These are phyloP conservation scores for Trinorchestia longiramus DNA, from an alignment of 1,140 invertebrate species.

Conservation along the genomic window DNA sequence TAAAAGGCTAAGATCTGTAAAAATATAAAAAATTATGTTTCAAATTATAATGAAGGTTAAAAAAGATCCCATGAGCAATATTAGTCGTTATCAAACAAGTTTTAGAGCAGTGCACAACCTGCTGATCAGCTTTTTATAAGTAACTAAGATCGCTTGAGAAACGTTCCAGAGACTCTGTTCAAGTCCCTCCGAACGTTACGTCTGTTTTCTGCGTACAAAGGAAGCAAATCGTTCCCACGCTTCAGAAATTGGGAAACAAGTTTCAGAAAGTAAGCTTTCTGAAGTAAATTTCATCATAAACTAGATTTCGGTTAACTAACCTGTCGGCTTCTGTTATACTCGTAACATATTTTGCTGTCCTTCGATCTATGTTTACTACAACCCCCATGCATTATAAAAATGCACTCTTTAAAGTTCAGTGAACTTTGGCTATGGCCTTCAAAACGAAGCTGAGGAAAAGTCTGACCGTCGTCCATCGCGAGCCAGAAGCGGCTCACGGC, in stretches of 20 bases:
- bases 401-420: constrained; percentile 17
- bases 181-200: no score
- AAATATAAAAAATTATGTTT: no score
- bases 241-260: background rate
- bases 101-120: no score
- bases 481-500: background rate
- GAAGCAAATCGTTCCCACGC: background rate
- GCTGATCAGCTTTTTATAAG: no score
- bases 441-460: background rate
- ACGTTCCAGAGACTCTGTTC: no score
- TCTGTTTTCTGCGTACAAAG: background rate
- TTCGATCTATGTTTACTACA: background rate
- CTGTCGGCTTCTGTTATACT: no score
- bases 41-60: no score
- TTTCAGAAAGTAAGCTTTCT: background rate
- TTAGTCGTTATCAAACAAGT: no score
- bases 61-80: no score
- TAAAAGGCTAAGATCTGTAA: no score
- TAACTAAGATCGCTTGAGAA: no score
- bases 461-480: background rate
- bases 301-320: no score
- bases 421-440: background rate
- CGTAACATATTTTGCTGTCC: background rate
- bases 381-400: background rate
- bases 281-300: background rate